A percentile compares a stretch with the other conserved stretches of the same genome.
Conservation (phyloP, 2,113 vertebrate genomes). For the Indri indri region DNA sequence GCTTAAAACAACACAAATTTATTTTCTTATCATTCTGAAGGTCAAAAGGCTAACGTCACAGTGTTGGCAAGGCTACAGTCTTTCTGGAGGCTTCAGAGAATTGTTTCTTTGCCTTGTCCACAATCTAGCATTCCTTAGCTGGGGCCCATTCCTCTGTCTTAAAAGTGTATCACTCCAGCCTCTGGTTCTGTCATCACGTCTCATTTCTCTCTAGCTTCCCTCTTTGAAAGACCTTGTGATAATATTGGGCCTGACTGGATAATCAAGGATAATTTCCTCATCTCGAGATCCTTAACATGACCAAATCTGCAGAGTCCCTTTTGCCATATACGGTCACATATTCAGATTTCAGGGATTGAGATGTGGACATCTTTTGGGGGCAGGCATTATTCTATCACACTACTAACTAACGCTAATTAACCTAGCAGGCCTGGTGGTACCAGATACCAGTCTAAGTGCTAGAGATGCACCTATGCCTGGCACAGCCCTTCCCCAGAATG, state of each 20-base stretch:
- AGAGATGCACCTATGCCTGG: background rate
- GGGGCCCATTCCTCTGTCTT: background rate
- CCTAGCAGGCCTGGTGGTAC: background rate
- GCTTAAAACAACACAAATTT: background rate
- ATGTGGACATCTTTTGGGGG: background rate
- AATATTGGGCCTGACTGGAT: background rate
- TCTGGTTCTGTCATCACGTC: background rate
- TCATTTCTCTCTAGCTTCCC: background rate
- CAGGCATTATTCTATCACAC: background rate
- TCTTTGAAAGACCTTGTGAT: background rate
- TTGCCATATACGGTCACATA: background rate
- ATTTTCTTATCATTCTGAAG: background rate
- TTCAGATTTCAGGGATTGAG: background rate
- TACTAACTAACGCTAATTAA: background rate
- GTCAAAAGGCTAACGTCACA: background rate
- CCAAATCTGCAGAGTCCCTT: background rate
- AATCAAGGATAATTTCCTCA: background rate
- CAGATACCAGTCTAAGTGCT: background rate
- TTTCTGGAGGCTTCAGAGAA: background rate
- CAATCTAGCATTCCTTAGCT: background rate
- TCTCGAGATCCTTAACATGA: background rate
- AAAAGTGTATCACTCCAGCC: background rate
- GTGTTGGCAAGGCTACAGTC: background rate
- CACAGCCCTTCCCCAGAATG: background rate
- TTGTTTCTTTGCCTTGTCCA: background rate